Evolutionary conservation across 2,888 invertebrate genomes (phyloP).

Genomic region (Catocala nupta): DNA sequence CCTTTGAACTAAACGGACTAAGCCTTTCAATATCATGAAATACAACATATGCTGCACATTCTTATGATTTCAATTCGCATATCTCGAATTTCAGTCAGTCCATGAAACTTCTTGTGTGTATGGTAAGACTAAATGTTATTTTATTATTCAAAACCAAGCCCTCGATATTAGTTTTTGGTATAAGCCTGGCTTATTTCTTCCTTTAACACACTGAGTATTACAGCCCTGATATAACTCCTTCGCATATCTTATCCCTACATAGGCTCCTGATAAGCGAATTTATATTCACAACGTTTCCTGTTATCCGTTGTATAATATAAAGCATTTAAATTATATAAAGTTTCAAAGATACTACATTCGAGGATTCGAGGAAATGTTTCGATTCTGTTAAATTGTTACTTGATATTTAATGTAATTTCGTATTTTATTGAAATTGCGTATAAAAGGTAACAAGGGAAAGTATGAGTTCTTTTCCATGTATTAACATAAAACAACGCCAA

Average conservation of each 20-base stretch:
- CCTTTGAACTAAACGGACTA: too few species aligned
- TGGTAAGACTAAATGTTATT: too few species aligned
- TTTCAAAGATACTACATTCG: constrained; percentile 37
- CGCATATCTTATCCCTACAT: constrained; percentile 62
- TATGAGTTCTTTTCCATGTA: too few species aligned
- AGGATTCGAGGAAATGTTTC: constrained; percentile 24
- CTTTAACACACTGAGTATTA: constrained; percentile 27
- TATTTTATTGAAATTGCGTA: constrained; percentile 19
- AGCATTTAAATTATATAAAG: constrained; percentile 47
- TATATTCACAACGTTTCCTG: constrained; percentile 52
- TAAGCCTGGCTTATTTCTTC: constrained; percentile 27
- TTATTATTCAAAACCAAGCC: too few species aligned
- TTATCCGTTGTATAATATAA: constrained; percentile 43
- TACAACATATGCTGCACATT: too few species aligned
- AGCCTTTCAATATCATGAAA: too few species aligned
- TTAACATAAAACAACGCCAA: too few species aligned
- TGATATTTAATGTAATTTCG: constrained; percentile 19
- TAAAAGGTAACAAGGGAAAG: background rate
- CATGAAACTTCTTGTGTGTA: too few species aligned
- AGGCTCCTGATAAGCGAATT: constrained; percentile 64
- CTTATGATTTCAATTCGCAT: too few species aligned
- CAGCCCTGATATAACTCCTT: constrained; percentile 55
- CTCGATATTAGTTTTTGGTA: constrained; percentile 13
- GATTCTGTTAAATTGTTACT: constrained; percentile 20
- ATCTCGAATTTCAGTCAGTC: too few species aligned